A percentile compares a stretch with the other conserved stretches of the same genome.
Evolutionary conservation across 2,888 invertebrate species (phyloP).

Genomic region (Drosophila anomalata): DNA sequence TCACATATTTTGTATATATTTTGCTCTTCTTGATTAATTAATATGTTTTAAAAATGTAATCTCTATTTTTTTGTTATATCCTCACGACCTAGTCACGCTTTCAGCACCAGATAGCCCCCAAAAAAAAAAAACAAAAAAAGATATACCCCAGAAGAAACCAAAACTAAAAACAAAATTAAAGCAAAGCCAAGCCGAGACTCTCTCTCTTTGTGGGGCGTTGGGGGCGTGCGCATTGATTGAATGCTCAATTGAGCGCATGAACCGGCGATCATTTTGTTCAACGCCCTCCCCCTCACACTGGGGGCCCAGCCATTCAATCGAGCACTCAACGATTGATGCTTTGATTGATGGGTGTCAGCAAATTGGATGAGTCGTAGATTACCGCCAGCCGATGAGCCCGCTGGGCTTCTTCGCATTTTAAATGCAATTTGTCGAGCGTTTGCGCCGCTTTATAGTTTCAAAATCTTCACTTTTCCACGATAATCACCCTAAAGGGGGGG

Average conservation of each 20-base stretch:
- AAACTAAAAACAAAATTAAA: slow-evolving; percentile 3
- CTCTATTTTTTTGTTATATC: neutral
- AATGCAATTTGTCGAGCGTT: slow-evolving; percentile 55
- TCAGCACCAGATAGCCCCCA: slow-evolving; percentile 40
- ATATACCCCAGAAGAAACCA: slow-evolving; percentile 25
- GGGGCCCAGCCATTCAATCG: slow-evolving; percentile 2
- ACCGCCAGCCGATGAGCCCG: slow-evolving; percentile 39
- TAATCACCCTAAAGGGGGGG: slow-evolving; percentile 7
- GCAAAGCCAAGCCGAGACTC: slow-evolving; percentile 26
- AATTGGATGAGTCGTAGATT: slow-evolving; percentile 71
- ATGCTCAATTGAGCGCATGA: slow-evolving; percentile 76
- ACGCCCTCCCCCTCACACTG: slow-evolving; percentile 35
- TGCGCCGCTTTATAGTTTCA: slow-evolving; percentile 20
- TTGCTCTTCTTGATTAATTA: neutral
- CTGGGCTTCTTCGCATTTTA: slow-evolving; percentile 43
- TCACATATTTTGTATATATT: neutral
- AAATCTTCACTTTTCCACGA: slow-evolving; percentile 16
- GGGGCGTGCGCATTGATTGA: slow-evolving; percentile 70
- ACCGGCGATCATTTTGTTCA: slow-evolving; percentile 63
- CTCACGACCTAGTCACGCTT: slow-evolving; percentile 9
- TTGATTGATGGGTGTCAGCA: slow-evolving; percentile 73
- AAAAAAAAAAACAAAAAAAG: neutral
- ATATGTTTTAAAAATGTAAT: neutral
- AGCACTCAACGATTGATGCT: slow-evolving; percentile 63
- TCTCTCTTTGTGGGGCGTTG: slow-evolving; percentile 53